Base-by-base conservation (phyloP, 2,113 vertebrate species). In the Ceyx margarethae region DNA sequence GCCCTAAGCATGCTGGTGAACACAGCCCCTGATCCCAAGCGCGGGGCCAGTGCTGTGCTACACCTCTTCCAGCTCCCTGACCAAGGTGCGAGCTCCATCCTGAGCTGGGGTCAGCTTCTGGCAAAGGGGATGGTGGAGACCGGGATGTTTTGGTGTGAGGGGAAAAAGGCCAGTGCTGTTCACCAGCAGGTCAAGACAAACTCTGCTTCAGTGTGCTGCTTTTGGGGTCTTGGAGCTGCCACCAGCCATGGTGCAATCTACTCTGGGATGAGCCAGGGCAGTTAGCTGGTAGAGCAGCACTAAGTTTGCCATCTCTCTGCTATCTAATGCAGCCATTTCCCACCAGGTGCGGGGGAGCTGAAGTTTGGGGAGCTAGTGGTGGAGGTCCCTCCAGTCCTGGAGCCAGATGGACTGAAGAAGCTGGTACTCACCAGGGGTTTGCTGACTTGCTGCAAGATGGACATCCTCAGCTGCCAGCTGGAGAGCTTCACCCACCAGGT, bases 1-100 rank as follows among this genome's bases (percentile, higher is more conserved):
- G 97, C 98, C 17, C 91, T 99, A 86, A 97, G 97, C 95, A 98
- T 98, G 98, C 78, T 99, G 95, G 97, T 98, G 81, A 98, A 98
- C 96, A 98, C 98, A 0, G 96, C 97, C 5, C 87, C 96, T 2
- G 94, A 97, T 31, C 81, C 90, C 7, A 15, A 80, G 77, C 35
- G 1, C 4, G 98, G 97, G n/a, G 97, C 93, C 69, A 90, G 85
- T 3, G 97, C 98, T 5, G 78, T 95, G 12, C 95, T 96, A 96
- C 92, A 81, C 76, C 96, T 99, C 56, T 95, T 98, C 33, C 97
- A 98, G 80, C 92, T 97, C 57, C 57, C 88, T 9, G 31, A 67
- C 57, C 60, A 0, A 83, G 97, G 98, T 98, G 60, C 2, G 43
- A 64, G 72, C 56, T 72, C 35, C 5, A 0, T 56, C 29, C 56